A percentile compares a stretch with the other conserved stretches of the same genome.
phyloP scores from a whole-genome alignment of 1,140 invertebrate genomes.

The Ectropis grisescens region DNA sequence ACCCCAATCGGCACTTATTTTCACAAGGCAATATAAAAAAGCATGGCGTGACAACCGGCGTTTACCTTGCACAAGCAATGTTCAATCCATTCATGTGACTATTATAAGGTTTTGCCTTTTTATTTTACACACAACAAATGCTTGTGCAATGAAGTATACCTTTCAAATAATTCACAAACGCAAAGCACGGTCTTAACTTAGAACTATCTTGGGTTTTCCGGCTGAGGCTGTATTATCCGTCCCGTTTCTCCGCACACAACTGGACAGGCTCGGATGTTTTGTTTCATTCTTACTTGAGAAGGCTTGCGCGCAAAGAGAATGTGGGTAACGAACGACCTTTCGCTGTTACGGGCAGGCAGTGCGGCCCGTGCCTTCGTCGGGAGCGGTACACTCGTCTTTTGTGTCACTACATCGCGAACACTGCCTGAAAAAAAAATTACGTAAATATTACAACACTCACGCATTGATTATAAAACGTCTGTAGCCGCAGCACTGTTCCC shows the following conservation, averaged over 20 bases:
- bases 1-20: too few relatives aligned
- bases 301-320: constrained; percentile 69
- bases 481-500: constrained; percentile 24
- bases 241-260: constrained; percentile 21
- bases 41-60: not conserved
- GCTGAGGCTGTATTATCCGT: constrained; percentile 35
- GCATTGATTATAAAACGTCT: constrained; percentile 53
- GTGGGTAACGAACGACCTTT: constrained; percentile 69
- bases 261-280: constrained; percentile 14
- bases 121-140: constrained; percentile 37
- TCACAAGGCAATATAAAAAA: too few relatives aligned
- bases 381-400: constrained; percentile 33
- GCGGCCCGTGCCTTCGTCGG: constrained; percentile 55
- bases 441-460: constrained; percentile 64
- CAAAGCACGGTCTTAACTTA: constrained; percentile 57
- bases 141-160: constrained; percentile 53
- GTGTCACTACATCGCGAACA: constrained; percentile 34
- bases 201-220: constrained; percentile 66
- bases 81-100: constrained; percentile 13
- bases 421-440: constrained; percentile 62
- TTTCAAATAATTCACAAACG: constrained; percentile 60
- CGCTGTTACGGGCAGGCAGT: constrained; percentile 60
- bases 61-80: constrained; percentile 5
- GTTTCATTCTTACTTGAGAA: constrained; percentile 48
- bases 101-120: constrained; percentile 46